Conservation (phyloP, 2,797 vertebrate species). For the Parotocinclus haroldoi region DNA sequence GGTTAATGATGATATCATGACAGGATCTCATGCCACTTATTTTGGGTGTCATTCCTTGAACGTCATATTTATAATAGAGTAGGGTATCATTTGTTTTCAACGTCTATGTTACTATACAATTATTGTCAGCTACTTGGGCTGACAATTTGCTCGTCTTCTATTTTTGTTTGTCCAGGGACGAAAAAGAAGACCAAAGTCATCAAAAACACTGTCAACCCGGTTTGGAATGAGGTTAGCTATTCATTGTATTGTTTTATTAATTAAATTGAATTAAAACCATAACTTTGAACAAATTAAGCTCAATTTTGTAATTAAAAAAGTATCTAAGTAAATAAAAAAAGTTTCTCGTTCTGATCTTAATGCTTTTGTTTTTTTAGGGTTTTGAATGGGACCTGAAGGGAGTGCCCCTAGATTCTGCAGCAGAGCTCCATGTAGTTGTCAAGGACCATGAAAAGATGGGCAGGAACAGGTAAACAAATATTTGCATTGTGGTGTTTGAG, state of each 20-base stretch:
- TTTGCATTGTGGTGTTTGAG: too few species aligned
- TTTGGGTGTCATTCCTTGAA: neutral
- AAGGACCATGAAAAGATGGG: conserved; percentile 97
- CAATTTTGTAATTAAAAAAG: too few species aligned
- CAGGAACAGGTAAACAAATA: conserved; percentile 80
- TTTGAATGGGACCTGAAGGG: conserved; percentile 97
- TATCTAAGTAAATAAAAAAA: too few species aligned
- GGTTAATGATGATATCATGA: neutral
- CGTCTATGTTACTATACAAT: too few species aligned
- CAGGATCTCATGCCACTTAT: conserved; percentile 7
- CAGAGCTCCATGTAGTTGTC: conserved; percentile 86
- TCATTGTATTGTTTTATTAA: neutral
- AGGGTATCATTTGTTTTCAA: too few species aligned
- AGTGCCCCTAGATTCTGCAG: conserved; percentile 78
- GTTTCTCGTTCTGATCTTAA: neutral
- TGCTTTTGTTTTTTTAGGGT: conserved; percentile 68
- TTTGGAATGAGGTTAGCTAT: conserved; percentile 90
- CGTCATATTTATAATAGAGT: conserved; percentile 1
- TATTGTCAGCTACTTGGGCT: neutral
- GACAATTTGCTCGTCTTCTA: neutral
- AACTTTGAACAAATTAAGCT: too few species aligned
- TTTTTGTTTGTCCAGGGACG: conserved; percentile 68
- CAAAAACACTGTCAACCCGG: conserved; percentile 90
- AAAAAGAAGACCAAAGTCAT: conserved; percentile 96
- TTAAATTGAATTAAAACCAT: too few species aligned